Evolutionary conservation across 1,140 invertebrate genomes (phyloP).

Genomic region (Gonioctena quinquepunctata): DNA sequence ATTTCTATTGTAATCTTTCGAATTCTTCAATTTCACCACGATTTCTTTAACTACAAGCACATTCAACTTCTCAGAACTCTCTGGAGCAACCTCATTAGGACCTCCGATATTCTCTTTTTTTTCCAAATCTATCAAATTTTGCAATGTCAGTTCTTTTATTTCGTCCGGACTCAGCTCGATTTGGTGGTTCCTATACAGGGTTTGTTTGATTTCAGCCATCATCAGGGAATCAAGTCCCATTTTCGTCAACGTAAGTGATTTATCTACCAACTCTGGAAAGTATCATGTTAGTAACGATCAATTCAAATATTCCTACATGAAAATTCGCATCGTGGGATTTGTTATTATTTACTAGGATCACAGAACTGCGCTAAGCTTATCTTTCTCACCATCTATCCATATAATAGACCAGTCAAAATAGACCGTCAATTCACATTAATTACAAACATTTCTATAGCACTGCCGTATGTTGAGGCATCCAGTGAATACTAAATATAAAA

Average conservation of each 20-base stretch:
- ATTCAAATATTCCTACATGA: too few species aligned
- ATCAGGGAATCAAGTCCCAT: slow-evolving; percentile 72
- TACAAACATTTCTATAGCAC: too few species aligned
- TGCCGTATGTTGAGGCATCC: too few species aligned
- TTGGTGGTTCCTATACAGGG: slow-evolving; percentile 65
- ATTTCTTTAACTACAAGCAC: not conserved
- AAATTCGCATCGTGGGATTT: too few species aligned
- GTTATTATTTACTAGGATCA: not conserved
- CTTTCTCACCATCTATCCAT: too few species aligned
- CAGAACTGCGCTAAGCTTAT: too few species aligned
- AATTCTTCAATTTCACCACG: slow-evolving; percentile 8
- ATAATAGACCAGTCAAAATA: too few species aligned
- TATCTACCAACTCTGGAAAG: slow-evolving; percentile 29
- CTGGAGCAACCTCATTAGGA: too few species aligned
- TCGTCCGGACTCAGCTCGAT: slow-evolving; percentile 21
- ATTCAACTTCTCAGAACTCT: not conserved
- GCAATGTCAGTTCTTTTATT: slow-evolving; percentile 17
- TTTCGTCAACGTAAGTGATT: slow-evolving; percentile 62
- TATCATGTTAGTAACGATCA: too few species aligned
- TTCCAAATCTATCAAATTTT: slow-evolving; percentile 4
- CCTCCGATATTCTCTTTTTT: not conserved
- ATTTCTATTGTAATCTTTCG: slow-evolving; percentile 1
- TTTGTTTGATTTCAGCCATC: slow-evolving; percentile 71
- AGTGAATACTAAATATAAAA: too few species aligned
- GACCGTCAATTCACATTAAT: too few species aligned